A percentile compares a stretch with the other conserved stretches of the same genome.
Conservation (phyloP, 2,797 vertebrate genomes). For the Otus scops region DNA sequence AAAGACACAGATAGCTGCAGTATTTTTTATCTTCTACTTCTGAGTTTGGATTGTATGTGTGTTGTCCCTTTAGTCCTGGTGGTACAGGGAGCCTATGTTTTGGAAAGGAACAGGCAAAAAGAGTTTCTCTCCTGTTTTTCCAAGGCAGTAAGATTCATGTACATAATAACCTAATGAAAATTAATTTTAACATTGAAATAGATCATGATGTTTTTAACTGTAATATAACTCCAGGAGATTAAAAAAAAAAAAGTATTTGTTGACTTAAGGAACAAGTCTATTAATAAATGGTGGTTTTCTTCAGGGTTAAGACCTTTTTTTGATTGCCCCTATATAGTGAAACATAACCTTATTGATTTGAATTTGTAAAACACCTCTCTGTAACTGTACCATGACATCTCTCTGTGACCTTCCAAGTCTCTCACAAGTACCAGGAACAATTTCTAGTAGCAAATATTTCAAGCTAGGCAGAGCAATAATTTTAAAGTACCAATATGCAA, state of each 20-base stretch:
- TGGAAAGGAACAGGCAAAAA: background rate
- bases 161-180: background rate
- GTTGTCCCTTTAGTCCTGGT: background rate
- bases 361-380: constrained; percentile 26
- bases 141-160: background rate
- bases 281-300: constrained; percentile 1
- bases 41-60: background rate
- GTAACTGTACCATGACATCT: background rate
- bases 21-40: background rate
- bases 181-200: background rate
- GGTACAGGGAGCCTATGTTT: background rate
- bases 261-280: background rate
- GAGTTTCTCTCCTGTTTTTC: background rate
- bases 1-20: background rate
- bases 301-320: background rate
- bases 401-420: background rate
- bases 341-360: constrained; percentile 18
- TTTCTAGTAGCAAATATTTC: background rate
- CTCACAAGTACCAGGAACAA: background rate
- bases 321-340: background rate
- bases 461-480: background rate
- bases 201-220: background rate
- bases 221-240: background rate
- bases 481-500: background rate
- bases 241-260: background rate